Evolutionary conservation across 2,797 vertebrate species (phyloP).

Genomic region (Phataginus tricuspis): DNA sequence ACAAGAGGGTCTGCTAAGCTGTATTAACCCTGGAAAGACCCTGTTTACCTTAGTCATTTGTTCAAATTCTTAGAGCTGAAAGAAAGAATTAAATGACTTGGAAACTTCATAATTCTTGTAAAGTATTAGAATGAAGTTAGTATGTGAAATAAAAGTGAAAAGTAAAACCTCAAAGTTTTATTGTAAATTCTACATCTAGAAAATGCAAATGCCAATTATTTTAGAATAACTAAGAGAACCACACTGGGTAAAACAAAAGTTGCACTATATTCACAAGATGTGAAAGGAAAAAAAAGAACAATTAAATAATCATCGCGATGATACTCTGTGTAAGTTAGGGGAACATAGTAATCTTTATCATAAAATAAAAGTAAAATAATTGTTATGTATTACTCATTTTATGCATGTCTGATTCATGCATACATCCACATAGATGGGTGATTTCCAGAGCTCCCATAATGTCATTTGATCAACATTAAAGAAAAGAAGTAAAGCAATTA

Average conservation of each 20-base stretch:
- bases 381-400: background rate
- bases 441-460: background rate
- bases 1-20: background rate
- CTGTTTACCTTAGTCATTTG: background rate
- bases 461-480: background rate
- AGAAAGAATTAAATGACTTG: background rate
- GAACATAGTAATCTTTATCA: background rate
- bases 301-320: background rate
- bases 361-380: background rate
- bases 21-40: background rate
- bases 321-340: background rate
- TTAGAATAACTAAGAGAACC: background rate
- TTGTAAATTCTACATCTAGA: background rate
- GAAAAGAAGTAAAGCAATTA: background rate
- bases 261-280: background rate
- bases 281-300: background rate
- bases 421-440: background rate
- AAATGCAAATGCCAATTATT: background rate
- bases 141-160: background rate
- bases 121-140: background rate
- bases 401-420: background rate
- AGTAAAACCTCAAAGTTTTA: conserved; percentile 5
- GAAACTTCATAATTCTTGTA: background rate
- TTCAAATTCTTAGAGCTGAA: background rate
- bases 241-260: background rate